Base-by-base conservation (phyloP, 2,888 invertebrate genomes). In the Pimpla rufipes region DNA sequence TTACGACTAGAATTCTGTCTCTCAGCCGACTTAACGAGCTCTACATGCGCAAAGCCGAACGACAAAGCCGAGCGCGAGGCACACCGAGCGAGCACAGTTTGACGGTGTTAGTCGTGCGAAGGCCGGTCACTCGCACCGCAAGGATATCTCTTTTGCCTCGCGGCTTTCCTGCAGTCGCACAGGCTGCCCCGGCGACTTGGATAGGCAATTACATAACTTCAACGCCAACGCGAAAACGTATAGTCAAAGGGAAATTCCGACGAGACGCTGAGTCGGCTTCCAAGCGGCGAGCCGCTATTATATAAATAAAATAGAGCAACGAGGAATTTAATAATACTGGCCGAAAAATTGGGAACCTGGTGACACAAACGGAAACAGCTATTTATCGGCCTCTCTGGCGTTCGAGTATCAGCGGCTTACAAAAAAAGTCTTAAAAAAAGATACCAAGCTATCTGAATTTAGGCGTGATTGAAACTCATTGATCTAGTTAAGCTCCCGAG, bases 111-210 rank as follows among this genome's bases (percentile, higher is more conserved):
- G 21, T n/a, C 42, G 35, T n/a, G 16, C 52, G 40, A 75, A 45
- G 64, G 52, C 74, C 11, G 66, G 23, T 67, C 57, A 47, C 35
- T 57, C 18, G 59, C 42, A 55, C 42, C 45, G 42, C 52, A 57
- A 76, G 67, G 67, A 76, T 59, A 59, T 67, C 67, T 67, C 67
- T 18, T 67, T 57, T 76, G 67, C 67, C 67, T 67, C 47, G 8
- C 40, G 55, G 66, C 35, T 29, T 67, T 67, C 66, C 40, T 35
- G 29, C 40, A 45, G 11, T n/a, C 23, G 66, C 40, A 55, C 40
- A 21, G 40, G 64, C 42, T 64, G 42, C 23, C 37, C 23, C n/a
- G 66, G 52, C 64, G 45, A 67, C 35, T 57, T 8, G 29, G 18
- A 21, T 42, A n/a, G 23, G 40, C 16, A 40, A 67, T 76, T 76